Evolutionary conservation across 1,140 invertebrate species (phyloP), one percentile per base, ranked within the genome.

Genomic region (Drosophila pachea): DNA sequence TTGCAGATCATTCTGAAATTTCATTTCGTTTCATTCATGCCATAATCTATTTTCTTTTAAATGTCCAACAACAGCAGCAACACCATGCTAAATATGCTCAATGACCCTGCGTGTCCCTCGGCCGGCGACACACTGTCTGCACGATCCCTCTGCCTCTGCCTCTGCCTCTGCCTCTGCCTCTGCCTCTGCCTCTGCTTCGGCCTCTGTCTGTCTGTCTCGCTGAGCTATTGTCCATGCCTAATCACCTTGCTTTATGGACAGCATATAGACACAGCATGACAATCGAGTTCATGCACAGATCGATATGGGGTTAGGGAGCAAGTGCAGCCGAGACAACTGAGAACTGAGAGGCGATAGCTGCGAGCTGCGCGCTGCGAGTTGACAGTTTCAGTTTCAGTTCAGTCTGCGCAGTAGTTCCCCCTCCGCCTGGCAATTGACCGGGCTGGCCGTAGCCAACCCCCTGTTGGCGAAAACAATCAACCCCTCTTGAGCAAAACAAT

Each of bases 1-100:
- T 84, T 84, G 79, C 79, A 79, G 79, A 84, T 86, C 79, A 84
- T 84, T 84, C 79, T 84, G 81, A 84, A 86, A 86, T 84, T 86
- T 84, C 81, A 86, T 83, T 79, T 79, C 73, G 73, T 79, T 83
- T 83, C 79, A 84, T 84, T 84, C 79, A 84, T 86, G 66, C 40
- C 48, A 76, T 84, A 84, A 84, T 84, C 79, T 84, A 84, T 84
- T 84, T 84, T 84, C 81, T 65, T 84, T 86, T 79, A 84, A 84
- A 86, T 79, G 76, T 62, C 68, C 74, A 73, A 84, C 73, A 61
- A 76, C 79, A 68, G 45, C 60, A 43, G 14, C 31, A 48, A 48
- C 43, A 49, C 45, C 58, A 60, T 47, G 42, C 56, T 59, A 59
- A 59, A 59, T 75, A 47, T 12, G 47, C 59, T 61, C 35, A 83